Conservation (phyloP, 2,888 invertebrate genomes). For the Selenia dentaria region DNA sequence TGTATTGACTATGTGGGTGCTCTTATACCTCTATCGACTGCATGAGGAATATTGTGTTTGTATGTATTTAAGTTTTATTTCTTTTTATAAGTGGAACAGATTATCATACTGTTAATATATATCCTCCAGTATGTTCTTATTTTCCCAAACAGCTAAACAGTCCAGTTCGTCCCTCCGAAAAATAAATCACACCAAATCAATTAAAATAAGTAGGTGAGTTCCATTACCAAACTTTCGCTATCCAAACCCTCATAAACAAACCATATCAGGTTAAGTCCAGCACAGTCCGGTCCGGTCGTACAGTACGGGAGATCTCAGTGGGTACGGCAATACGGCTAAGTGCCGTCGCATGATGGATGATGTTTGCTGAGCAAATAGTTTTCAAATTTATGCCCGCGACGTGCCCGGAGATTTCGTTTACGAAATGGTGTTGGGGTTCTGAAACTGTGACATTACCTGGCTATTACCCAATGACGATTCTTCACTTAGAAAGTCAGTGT, state of each 20-base stretch:
- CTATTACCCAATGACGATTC: too few species aligned
- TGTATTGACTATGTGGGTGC: too few species aligned
- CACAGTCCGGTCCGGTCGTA: background rate
- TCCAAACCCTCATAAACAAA: slow-evolving; percentile 15
- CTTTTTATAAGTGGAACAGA: too few species aligned
- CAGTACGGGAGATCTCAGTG: slow-evolving; percentile 11
- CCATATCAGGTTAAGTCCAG: slow-evolving; percentile 23
- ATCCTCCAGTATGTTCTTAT: too few species aligned
- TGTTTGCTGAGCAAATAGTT: slow-evolving; percentile 79
- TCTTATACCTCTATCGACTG: too few species aligned
- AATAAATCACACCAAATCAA: background rate
- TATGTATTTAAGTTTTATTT: too few species aligned
- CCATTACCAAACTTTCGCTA: slow-evolving; percentile 13
- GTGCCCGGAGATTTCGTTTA: slow-evolving; percentile 36
- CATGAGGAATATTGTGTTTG: too few species aligned
- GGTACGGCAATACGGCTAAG: slow-evolving; percentile 71
- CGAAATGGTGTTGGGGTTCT: slow-evolving; percentile 30
- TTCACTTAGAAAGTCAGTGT: too few species aligned
- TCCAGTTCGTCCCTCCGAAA: too few species aligned
- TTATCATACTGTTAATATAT: too few species aligned
- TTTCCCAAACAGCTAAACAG: too few species aligned
- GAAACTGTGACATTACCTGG: background rate
- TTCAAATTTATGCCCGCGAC: slow-evolving; percentile 68
- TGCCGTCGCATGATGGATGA: slow-evolving; percentile 73
- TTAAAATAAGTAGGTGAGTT: slow-evolving; percentile 2